phyloP scores from a whole-genome alignment of 2,888 invertebrate species.

The Pristionchus fissidentatus region DNA sequence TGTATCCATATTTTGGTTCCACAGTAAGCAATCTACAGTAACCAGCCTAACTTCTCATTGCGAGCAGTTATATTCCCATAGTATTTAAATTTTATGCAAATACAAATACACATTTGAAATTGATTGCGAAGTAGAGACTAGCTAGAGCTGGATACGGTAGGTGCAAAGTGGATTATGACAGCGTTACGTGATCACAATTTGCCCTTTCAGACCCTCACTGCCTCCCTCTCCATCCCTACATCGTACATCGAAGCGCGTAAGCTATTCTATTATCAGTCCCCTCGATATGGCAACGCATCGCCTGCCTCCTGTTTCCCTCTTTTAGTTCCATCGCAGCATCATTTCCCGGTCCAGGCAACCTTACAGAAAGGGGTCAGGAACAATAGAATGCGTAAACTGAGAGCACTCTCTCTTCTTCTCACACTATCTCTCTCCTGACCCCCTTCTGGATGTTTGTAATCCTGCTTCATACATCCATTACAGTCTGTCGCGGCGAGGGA shows the following conservation, averaged over 20 bases:
- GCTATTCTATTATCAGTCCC: neutral
- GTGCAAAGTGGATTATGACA: no score
- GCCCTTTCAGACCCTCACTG: conserved; percentile 2
- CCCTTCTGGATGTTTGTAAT: no score
- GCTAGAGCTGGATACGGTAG: no score
- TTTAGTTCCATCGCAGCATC: neutral
- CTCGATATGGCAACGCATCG: neutral
- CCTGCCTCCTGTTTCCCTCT: no score
- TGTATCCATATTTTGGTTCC: neutral
- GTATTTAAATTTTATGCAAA: no score
- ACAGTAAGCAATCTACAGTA: neutral
- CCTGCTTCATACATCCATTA: neutral
- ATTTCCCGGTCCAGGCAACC: neutral
- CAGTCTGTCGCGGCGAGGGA: conserved; percentile 27
- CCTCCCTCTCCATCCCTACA: conserved; percentile 1
- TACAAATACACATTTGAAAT: no score
- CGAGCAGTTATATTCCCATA: neutral
- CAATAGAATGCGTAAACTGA: no score
- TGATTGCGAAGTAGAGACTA: no score
- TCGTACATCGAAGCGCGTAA: conserved; percentile 40
- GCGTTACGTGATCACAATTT: no score
- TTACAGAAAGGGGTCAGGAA: no score
- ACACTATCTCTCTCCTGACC: no score
- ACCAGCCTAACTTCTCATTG: neutral
- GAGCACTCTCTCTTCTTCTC: no score